These are phyloP conservation scores for Metopolophium dirhodum DNA, from an alignment of 1,140 invertebrate species.

Conservation along the genomic window DNA sequence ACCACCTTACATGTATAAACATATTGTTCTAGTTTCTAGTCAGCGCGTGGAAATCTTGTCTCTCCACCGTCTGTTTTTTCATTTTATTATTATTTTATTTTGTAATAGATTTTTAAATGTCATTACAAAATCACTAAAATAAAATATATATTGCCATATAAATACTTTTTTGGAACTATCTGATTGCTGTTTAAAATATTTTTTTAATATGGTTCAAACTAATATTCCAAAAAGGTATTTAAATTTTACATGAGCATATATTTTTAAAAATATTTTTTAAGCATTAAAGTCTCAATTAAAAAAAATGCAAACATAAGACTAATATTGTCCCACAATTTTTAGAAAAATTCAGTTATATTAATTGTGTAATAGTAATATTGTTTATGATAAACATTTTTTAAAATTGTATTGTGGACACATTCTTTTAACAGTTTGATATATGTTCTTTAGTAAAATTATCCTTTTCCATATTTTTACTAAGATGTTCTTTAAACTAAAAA, in stretches of 20 bases:
- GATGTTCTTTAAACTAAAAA: not conserved
- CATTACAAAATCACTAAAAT: not conserved
- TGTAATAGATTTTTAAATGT: not conserved
- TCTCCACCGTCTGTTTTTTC: conserved; percentile 48
- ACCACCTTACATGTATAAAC: conserved; percentile 45
- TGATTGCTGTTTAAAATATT: not conserved
- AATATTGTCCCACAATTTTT: not conserved
- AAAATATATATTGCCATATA: not conserved
- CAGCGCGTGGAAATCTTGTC: conserved; percentile 28
- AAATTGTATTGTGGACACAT: not conserved
- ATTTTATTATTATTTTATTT: conserved; percentile 61
- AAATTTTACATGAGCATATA: not conserved
- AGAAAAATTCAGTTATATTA: not conserved
- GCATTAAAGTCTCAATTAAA: conserved; percentile 11
- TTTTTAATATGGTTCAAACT: not conserved
- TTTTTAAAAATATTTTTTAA: conserved; percentile 17
- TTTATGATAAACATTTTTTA: not conserved
- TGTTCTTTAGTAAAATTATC: conserved; percentile 19
- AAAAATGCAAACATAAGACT: not conserved
- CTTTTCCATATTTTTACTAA: not conserved
- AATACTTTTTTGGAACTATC: conserved; percentile 31
- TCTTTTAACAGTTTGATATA: not conserved
- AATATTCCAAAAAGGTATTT: conserved; percentile 28
- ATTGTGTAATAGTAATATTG: not conserved
- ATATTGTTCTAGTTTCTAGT: conserved; percentile 54